Conservation (phyloP, 2,888 invertebrate genomes). For the Aplocera efformata region DNA sequence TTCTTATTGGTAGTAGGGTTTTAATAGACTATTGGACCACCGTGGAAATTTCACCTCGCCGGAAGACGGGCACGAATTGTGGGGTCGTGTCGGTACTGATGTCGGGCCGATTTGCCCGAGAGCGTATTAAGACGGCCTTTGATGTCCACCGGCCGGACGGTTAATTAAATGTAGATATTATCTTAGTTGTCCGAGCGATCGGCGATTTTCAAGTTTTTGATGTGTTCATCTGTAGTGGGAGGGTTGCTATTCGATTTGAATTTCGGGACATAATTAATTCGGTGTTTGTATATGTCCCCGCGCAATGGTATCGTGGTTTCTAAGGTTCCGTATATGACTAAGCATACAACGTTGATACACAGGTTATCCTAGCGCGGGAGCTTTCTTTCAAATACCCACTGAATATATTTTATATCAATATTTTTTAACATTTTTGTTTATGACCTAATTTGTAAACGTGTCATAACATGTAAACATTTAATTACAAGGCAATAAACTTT, state of each 20-base stretch:
- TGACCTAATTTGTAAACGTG: too few species aligned
- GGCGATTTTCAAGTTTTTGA: slow-evolving; percentile 43
- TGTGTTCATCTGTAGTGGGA: slow-evolving; percentile 28
- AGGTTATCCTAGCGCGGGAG: too few species aligned
- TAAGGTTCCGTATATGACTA: too few species aligned
- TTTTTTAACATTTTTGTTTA: too few species aligned
- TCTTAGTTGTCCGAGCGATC: slow-evolving; percentile 46
- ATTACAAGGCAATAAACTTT: too few species aligned
- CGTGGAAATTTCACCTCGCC: slow-evolving; percentile 54
- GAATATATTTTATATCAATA: too few species aligned
- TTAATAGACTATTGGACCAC: slow-evolving; percentile 57
- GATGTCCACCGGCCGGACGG: slow-evolving; percentile 50
- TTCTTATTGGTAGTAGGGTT: slow-evolving; percentile 67
- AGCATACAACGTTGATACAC: too few species aligned
- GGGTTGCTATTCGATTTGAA: slow-evolving; percentile 12
- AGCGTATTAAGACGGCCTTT: slow-evolving; percentile 76
- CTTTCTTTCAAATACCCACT: too few species aligned
- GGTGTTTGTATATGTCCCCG: slow-evolving; percentile 1
- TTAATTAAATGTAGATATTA: slow-evolving; percentile 62
- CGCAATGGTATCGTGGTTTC: too few species aligned
- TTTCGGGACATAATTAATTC: slow-evolving; percentile 3
- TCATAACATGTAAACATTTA: too few species aligned
- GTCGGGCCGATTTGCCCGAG: slow-evolving; percentile 68
- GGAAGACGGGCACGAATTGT: slow-evolving; percentile 56
- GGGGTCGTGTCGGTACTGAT: slow-evolving; percentile 51